Conservation (phyloP, 2,797 vertebrate genomes). For the Lithobates pipiens region DNA sequence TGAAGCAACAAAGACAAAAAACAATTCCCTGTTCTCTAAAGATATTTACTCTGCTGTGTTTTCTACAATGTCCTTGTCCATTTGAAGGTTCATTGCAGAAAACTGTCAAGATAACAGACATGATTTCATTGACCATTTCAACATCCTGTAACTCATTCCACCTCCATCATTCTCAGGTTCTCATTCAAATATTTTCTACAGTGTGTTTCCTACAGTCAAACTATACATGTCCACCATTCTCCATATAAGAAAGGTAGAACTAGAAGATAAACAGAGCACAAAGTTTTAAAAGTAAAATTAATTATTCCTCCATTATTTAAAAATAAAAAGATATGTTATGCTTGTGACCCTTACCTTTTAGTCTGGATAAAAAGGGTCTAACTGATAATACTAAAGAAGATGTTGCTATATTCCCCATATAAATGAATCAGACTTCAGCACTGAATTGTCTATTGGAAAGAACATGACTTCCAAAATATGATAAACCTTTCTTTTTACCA, state of each 20-base stretch:
- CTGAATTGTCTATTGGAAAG: too few species aligned
- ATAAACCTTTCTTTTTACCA: too few species aligned
- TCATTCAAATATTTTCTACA: slow-evolving; percentile 19
- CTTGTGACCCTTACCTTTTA: too few species aligned
- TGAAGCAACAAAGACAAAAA: slow-evolving; percentile 41
- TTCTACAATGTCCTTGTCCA: slow-evolving; percentile 46
- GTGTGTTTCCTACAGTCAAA: not conserved
- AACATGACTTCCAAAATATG: too few species aligned
- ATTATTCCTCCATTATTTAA: too few species aligned
- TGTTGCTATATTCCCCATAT: too few species aligned
- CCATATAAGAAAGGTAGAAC: not conserved
- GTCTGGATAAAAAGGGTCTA: too few species aligned
- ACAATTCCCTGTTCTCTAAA: slow-evolving; percentile 21
- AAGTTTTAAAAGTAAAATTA: not conserved
- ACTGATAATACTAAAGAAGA: too few species aligned
- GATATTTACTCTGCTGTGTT: slow-evolving; percentile 32
- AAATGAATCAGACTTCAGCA: too few species aligned
- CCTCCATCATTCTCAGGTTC: not conserved
- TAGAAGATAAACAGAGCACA: not conserved
- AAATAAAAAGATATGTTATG: too few species aligned
- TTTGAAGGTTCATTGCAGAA: slow-evolving; percentile 39
- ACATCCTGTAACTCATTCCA: not conserved
- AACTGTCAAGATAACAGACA: slow-evolving; percentile 34
- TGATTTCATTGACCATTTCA: slow-evolving; percentile 34
- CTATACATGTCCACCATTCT: not conserved